phyloP scores from a whole-genome alignment of 2,113 vertebrate species.

The Sinocyclocheilus maitianheensis region DNA sequence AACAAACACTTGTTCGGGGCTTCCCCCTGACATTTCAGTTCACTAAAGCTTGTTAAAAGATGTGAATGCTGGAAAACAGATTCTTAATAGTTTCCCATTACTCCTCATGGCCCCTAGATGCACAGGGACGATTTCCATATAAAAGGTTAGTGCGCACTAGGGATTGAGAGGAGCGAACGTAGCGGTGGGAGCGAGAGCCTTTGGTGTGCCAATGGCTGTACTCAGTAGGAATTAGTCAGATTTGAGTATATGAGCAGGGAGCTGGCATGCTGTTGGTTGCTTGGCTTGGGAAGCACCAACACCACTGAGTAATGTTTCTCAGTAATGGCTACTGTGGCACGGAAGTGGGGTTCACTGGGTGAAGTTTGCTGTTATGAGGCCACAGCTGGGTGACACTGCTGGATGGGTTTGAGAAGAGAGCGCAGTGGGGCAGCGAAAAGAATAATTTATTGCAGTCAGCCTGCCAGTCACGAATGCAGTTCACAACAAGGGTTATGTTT shows the following conservation, averaged over 20 bases:
- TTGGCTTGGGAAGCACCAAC: neutral
- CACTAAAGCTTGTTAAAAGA: conserved; percentile 40
- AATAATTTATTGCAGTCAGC: neutral
- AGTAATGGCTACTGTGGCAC: conserved; percentile 12
- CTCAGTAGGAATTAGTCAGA: conserved; percentile 49
- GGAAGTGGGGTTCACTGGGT: conserved; percentile 3
- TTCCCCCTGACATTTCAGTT: conserved; percentile 34
- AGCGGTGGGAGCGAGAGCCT: conserved; percentile 27
- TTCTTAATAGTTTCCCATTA: conserved; percentile 39
- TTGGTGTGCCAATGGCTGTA: conserved; percentile 28
- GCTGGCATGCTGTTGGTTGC: conserved; percentile 19
- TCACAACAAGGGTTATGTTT: neutral
- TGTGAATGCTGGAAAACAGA: conserved; percentile 14
- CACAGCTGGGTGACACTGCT: neutral
- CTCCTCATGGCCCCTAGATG: conserved; percentile 52
- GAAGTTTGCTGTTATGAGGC: conserved; percentile 11
- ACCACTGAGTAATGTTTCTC: neutral
- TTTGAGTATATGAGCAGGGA: conserved; percentile 22
- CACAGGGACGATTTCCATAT: conserved; percentile 61
- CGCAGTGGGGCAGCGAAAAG: neutral
- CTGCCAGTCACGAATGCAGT: neutral
- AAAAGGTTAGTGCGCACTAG: conserved; percentile 54
- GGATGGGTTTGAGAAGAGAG: neutral
- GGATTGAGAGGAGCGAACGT: conserved; percentile 32
- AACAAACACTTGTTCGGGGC: conserved; percentile 51